Evolutionary conservation across 2,797 vertebrate species (phyloP).

Genomic region (Fringilla coelebs): DNA sequence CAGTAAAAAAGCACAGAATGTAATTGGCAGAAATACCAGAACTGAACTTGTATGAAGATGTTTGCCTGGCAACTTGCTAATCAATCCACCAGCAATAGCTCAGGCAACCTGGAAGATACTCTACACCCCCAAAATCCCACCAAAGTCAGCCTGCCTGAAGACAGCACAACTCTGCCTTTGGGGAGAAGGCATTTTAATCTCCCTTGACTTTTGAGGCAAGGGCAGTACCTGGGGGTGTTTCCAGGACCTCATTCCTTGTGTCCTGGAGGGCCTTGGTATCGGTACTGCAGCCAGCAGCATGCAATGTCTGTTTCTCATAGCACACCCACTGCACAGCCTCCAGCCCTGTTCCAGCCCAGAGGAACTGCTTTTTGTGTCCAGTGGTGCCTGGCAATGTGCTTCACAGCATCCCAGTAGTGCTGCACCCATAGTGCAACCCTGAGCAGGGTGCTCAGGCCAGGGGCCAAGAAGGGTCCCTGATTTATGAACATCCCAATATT

Average conservation of each 20-base stretch:
- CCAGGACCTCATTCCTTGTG: neutral
- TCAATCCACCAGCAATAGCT: neutral
- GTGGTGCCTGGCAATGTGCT: neutral
- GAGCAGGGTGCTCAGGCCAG: accelerated
- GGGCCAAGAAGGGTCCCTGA: neutral
- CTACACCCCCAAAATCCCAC: neutral
- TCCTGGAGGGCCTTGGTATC: neutral
- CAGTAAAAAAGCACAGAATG: neutral
- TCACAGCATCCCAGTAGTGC: accelerated
- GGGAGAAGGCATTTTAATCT: neutral
- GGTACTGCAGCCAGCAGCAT: accelerated
- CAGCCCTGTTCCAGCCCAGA: neutral
- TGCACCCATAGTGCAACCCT: neutral
- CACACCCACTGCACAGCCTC: neutral
- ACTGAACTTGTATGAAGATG: neutral
- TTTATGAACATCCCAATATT: neutral
- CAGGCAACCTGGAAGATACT: neutral
- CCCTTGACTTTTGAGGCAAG: neutral
- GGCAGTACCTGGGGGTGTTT: neutral
- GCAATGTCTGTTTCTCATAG: accelerated
- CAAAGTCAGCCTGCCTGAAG: neutral
- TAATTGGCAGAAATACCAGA: neutral
- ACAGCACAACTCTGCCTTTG: neutral
- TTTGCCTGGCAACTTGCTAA: neutral
- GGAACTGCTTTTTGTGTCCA: neutral